Percentiles rank a stretch among this genome's conserved stretches.
phyloP scores from a whole-genome alignment of 2,797 vertebrate genomes.

The Karalla daura region DNA sequence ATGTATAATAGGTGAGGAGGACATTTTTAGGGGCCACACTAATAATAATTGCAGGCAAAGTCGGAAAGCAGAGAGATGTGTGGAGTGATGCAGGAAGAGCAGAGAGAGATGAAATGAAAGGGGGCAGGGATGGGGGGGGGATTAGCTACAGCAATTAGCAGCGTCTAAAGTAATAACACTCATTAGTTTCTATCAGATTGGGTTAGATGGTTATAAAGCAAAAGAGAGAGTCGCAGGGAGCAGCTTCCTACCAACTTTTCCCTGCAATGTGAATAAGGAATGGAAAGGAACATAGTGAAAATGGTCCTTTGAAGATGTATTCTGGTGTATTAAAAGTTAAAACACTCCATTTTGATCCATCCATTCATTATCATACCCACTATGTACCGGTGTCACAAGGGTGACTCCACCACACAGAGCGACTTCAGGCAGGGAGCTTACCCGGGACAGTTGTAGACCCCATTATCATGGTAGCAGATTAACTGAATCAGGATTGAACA shows the following conservation, averaged over 20 bases:
- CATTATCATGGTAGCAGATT: too few species aligned
- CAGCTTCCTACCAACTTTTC: conserved; percentile 24
- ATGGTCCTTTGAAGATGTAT: too few species aligned
- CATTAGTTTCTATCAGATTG: conserved; percentile 78
- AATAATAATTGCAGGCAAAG: conserved; percentile 36
- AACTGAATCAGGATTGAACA: too few species aligned
- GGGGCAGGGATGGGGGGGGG: conserved; percentile 56
- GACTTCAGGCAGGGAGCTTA: too few species aligned
- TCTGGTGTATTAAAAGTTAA: too few species aligned
- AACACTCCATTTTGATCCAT: too few species aligned
- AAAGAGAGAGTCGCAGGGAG: conserved; percentile 24
- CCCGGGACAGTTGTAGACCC: too few species aligned
- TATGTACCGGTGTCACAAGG: too few species aligned
- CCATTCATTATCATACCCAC: too few species aligned
- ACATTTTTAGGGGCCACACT: conserved; percentile 23
- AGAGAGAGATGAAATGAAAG: conserved; percentile 65
- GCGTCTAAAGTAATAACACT: conserved; percentile 78
- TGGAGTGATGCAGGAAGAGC: conserved; percentile 59
- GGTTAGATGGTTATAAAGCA: conserved; percentile 74
- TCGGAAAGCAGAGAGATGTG: conserved; percentile 54
- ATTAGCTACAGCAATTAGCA: conserved; percentile 78
- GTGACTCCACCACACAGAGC: too few species aligned
- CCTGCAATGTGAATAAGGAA: neutral
- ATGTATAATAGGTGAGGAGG: conserved; percentile 45
- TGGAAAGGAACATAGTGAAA: neutral